Conservation (phyloP, 2,888 invertebrate species). For the Sarcophaga variegata region DNA sequence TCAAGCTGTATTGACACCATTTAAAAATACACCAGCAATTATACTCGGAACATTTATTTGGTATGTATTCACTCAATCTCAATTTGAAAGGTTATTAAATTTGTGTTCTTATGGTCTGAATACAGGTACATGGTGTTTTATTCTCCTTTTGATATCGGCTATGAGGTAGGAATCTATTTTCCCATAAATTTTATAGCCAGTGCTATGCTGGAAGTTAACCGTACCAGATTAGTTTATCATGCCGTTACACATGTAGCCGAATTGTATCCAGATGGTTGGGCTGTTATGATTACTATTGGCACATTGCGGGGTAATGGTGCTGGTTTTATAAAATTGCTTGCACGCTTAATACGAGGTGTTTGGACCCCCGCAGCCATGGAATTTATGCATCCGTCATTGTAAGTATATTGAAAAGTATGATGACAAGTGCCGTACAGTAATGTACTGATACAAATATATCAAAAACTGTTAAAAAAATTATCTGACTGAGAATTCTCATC, state of each 20-base stretch:
- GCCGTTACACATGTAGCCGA: constrained; percentile 98
- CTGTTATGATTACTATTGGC: constrained; percentile 97
- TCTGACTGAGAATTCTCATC: too few relatives aligned
- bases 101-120: neutral
- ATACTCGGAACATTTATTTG: constrained; percentile 95
- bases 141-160: constrained; percentile 98
- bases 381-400: constrained; percentile 99
- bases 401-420: constrained; percentile 82
- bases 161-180: constrained; percentile 96
- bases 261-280: constrained; percentile 96
- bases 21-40: constrained; percentile 97
- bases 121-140: constrained; percentile 98
- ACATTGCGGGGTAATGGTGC: constrained; percentile 96
- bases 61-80: constrained; percentile 83
- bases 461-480: too few relatives aligned
- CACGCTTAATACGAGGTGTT: constrained; percentile 96
- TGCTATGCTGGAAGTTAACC: constrained; percentile 97
- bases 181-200: constrained; percentile 95
- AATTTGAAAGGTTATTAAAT: neutral
- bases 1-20: constrained; percentile 96
- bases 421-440: neutral
- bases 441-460: too few relatives aligned
- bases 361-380: constrained; percentile 99
- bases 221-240: constrained; percentile 92
- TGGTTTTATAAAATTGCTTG: constrained; percentile 95